A percentile compares a stretch with the other conserved stretches of the same genome.
phyloP scores from a whole-genome alignment of 2,888 invertebrate species.

The Lutraria lutraria region DNA sequence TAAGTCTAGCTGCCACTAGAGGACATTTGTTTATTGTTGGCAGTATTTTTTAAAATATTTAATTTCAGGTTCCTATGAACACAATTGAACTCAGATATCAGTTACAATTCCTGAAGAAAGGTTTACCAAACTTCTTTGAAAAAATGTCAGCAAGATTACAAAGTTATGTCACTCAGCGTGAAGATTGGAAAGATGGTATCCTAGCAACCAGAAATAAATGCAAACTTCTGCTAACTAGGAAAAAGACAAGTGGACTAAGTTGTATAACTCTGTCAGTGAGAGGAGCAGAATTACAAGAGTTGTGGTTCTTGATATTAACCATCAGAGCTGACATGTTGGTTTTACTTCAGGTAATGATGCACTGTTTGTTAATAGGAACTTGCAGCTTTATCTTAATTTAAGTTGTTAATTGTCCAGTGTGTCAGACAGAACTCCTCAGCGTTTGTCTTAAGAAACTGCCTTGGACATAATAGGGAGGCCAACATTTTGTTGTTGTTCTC shows the following conservation, averaged over 20 bases:
- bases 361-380: too few species aligned
- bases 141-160: slow-evolving; percentile 81
- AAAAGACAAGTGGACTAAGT: slow-evolving; percentile 66
- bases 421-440: too few species aligned
- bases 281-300: slow-evolving; percentile 80
- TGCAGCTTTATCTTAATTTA: too few species aligned
- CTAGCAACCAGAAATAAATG: slow-evolving; percentile 77
- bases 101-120: slow-evolving; percentile 76
- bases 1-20: too few species aligned
- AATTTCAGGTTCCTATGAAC: slow-evolving; percentile 64
- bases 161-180: slow-evolving; percentile 74
- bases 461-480: too few species aligned
- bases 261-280: slow-evolving; percentile 77
- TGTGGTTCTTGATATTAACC: slow-evolving; percentile 79
- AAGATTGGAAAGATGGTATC: slow-evolving; percentile 82
- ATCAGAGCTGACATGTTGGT: slow-evolving; percentile 74
- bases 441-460: too few species aligned
- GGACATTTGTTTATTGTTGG: too few species aligned
- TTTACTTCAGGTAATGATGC: slow-evolving; percentile 69
- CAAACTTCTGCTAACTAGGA: slow-evolving; percentile 73
- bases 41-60: too few species aligned
- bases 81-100: slow-evolving; percentile 73
- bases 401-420: too few species aligned
- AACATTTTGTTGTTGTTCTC: too few species aligned
- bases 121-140: slow-evolving; percentile 83